These are phyloP conservation scores for Lasioglossum zephyrum DNA, from an alignment of 2,888 invertebrate genomes.

Conservation along the genomic window DNA sequence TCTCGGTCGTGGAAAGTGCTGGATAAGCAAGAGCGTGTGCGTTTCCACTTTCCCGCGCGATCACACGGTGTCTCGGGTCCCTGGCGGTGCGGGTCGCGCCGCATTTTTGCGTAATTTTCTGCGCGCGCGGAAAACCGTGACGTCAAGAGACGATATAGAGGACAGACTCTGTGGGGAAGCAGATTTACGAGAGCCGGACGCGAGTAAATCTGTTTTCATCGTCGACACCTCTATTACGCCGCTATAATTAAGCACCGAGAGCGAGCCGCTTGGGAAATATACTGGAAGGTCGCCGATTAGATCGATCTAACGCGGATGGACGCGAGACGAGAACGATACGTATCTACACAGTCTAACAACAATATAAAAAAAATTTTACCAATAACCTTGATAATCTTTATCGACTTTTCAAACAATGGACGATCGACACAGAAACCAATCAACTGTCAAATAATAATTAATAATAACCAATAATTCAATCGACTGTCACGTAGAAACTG, in stretches of 20 bases:
- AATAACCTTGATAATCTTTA: no score
- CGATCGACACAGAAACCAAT: no score
- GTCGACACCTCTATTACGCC: conserved; percentile 28
- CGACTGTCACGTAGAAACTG: not conserved
- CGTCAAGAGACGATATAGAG: conserved; percentile 43
- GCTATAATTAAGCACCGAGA: conserved; percentile 43
- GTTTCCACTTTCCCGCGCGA: conserved; percentile 59
- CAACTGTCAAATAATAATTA: no score
- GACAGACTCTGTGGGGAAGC: conserved; percentile 20
- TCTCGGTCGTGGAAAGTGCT: conserved; percentile 59
- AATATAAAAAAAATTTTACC: no score
- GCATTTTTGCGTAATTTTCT: conserved; percentile 30
- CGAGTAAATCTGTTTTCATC: conserved; percentile 55
- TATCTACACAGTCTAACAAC: not conserved
- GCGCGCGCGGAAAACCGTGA: conserved; percentile 32
- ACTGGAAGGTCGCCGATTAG: conserved; percentile 58
- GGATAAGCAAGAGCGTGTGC: conserved; percentile 33
- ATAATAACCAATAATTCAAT: no score
- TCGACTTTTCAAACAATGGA: no score
- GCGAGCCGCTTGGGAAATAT: conserved; percentile 54
- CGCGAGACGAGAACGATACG: not conserved
- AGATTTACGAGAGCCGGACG: conserved; percentile 61
- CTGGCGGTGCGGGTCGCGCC: not conserved
- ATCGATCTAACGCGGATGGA: conserved; percentile 50
- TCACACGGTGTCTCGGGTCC: no score